phyloP scores from a whole-genome alignment of 37 sponge, comb jelly and placozoan species.

The Oopsacas minuta region DNA sequence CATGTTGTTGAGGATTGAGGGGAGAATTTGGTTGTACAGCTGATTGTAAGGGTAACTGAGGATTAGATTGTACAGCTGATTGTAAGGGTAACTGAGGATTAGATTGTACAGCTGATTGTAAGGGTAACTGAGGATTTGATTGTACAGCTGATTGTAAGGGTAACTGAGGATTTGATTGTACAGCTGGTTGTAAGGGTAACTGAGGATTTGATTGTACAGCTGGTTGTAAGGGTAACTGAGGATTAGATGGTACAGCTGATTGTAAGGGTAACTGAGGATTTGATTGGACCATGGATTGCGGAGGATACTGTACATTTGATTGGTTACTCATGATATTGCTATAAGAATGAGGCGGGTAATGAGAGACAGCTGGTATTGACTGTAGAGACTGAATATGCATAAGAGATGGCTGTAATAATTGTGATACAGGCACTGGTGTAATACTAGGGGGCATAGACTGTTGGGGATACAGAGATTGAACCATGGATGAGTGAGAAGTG shows the following conservation, averaged over 20 bases:
- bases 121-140: not conserved
- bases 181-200: not conserved
- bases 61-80: not conserved
- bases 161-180: not conserved
- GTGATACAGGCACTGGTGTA: not conserved
- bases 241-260: not conserved
- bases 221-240: not conserved
- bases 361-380: no score
- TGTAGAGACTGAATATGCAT: not conserved
- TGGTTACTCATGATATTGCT: not conserved
- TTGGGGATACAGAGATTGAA: not conserved
- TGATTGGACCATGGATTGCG: not conserved
- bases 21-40: not conserved
- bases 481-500: not conserved
- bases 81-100: not conserved
- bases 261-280: not conserved
- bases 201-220: not conserved
- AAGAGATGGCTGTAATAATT: not conserved
- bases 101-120: not conserved
- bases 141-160: not conserved
- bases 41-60: not conserved
- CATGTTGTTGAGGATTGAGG: conserved; percentile 2
- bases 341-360: not conserved
- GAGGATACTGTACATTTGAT: not conserved
- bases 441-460: not conserved